phyloP scores from a whole-genome alignment of 2,113 vertebrate species.

The Hystrix cristata region DNA sequence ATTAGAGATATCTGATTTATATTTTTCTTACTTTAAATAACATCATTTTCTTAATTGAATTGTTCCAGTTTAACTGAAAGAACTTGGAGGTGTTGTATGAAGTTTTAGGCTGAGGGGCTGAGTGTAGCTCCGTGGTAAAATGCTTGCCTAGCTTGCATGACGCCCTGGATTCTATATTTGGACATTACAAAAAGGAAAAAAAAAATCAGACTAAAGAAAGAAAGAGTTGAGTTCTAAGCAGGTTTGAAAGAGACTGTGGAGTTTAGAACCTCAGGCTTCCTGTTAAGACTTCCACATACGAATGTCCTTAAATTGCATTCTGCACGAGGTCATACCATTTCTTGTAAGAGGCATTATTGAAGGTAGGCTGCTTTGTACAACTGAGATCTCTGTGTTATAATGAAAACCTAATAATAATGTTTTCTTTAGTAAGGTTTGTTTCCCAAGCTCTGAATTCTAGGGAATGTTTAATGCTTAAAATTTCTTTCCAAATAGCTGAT shows the following conservation, averaged over 20 bases:
- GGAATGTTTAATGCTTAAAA: conserved; percentile 27
- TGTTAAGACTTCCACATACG: neutral
- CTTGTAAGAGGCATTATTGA: neutral
- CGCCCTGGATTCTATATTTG: neutral
- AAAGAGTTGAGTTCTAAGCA: conserved; percentile 10
- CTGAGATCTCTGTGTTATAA: conserved; percentile 12
- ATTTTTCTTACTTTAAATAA: neutral
- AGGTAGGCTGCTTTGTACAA: neutral
- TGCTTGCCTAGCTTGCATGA: neutral
- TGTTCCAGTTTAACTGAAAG: neutral
- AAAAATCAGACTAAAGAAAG: conserved; percentile 2
- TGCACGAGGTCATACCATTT: neutral
- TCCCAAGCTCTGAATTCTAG: conserved; percentile 40
- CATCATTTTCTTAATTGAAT: neutral
- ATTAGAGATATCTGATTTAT: conserved; percentile 31
- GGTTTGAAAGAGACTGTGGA: neutral
- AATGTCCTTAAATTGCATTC: neutral
- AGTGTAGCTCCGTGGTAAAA: neutral
- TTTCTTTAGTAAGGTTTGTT: conserved; percentile 27
- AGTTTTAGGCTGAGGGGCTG: neutral
- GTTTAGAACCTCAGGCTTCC: conserved; percentile 2
- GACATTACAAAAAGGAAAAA: neutral
- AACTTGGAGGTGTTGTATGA: neutral
- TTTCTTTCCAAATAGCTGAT: conserved; percentile 46
- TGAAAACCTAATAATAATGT: conserved; percentile 40